These are phyloP conservation scores for Peromyscus californicus DNA, from an alignment of 2,113 vertebrate species.

Conservation along the genomic window DNA sequence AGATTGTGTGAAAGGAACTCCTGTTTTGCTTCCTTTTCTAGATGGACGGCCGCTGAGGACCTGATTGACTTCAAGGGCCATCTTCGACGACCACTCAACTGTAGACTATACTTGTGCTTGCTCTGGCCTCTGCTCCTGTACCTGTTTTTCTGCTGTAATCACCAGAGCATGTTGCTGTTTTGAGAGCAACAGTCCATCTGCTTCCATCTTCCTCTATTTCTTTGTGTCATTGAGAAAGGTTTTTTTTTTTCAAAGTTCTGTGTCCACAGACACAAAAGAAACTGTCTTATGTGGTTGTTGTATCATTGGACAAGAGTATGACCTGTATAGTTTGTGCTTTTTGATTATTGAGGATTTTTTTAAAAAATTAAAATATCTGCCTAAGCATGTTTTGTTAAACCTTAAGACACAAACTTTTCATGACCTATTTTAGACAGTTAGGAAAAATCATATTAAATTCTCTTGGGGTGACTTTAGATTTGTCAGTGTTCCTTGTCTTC, in stretches of 20 bases:
- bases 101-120: neutral
- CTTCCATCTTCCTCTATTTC: slow-evolving; percentile 43
- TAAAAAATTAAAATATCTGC: neutral
- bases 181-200: neutral
- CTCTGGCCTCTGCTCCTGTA: neutral
- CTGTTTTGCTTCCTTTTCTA: slow-evolving; percentile 18
- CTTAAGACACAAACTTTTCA: neutral
- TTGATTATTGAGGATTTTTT: neutral
- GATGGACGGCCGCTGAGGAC: neutral
- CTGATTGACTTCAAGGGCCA: neutral
- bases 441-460: slow-evolving; percentile 17
- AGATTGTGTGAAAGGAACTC: neutral
- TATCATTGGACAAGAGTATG: neutral
- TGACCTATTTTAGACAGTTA: neutral
- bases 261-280: neutral
- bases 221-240: neutral
- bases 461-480: neutral
- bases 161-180: neutral
- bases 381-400: neutral
- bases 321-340: slow-evolving; percentile 14
- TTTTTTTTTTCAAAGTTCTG: slow-evolving; percentile 38
- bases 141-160: slow-evolving; percentile 18
- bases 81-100: neutral
- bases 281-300: neutral
- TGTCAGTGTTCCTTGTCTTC: neutral